Evolutionary conservation across 2,888 invertebrate genomes (phyloP).

Genomic region (Tetranychus truncatus): DNA sequence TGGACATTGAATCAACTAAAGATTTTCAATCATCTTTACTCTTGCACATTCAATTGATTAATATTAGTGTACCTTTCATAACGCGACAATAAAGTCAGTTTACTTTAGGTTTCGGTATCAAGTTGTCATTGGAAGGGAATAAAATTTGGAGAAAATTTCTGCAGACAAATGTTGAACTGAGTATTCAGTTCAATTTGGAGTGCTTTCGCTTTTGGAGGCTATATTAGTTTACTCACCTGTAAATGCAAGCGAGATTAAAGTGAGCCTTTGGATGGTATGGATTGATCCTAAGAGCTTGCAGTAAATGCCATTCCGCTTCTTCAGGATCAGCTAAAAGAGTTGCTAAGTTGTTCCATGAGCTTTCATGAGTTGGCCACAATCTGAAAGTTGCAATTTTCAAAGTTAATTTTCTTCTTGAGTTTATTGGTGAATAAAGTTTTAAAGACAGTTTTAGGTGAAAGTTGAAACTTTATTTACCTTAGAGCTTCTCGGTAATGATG

Average conservation of each 20-base stretch:
- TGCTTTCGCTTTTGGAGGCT: too few relatives aligned
- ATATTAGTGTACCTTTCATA: too few relatives aligned
- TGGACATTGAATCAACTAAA: too few relatives aligned
- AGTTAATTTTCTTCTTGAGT: neutral
- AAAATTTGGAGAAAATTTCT: too few relatives aligned
- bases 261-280: constrained; percentile 61
- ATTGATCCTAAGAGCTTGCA: constrained; percentile 39
- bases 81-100: too few relatives aligned
- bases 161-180: too few relatives aligned
- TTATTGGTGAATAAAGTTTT: neutral
- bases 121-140: too few relatives aligned
- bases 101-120: too few relatives aligned
- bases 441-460: neutral
- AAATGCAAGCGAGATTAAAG: constrained; percentile 62
- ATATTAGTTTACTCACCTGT: constrained; percentile 45
- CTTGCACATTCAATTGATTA: too few relatives aligned
- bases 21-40: too few relatives aligned
- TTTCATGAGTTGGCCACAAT: constrained; percentile 63
- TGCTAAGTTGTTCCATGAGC: constrained; percentile 69
- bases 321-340: constrained; percentile 44
- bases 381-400: constrained; percentile 36
- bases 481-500: constrained; percentile 59
- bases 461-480: constrained; percentile 44
- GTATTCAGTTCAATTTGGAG: too few relatives aligned
- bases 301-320: constrained; percentile 53